phyloP scores from a whole-genome alignment of 53 echinoderm and acorn worm genomes.

The Hippasteria phrygiana region DNA sequence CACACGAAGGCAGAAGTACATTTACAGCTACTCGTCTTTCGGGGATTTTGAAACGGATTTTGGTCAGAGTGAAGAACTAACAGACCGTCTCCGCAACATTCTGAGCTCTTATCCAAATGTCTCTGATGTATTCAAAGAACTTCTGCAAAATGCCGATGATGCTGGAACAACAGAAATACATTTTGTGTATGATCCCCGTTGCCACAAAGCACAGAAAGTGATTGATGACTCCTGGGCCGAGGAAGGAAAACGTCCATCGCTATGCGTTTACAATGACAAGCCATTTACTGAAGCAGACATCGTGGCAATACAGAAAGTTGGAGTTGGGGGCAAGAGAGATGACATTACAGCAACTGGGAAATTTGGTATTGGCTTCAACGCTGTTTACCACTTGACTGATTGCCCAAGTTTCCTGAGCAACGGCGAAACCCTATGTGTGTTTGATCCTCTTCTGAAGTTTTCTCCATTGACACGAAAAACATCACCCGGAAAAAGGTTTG shows the following conservation, averaged over 20 bases:
- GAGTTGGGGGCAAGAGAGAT: constrained; percentile 83
- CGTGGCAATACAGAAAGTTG: constrained; percentile 86
- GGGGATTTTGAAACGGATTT: constrained; percentile 71
- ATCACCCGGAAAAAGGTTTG: constrained; percentile 69
- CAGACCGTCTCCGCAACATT: constrained; percentile 81
- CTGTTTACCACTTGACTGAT: constrained; percentile 94
- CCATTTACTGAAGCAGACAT: constrained; percentile 91
- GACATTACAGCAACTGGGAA: constrained; percentile 66
- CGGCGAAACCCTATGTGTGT: constrained; percentile 76
- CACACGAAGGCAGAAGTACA: constrained; percentile 57
- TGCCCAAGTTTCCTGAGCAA: constrained; percentile 87
- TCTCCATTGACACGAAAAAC: constrained; percentile 43
- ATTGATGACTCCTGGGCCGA: constrained; percentile 63
- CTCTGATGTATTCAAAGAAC: constrained; percentile 87
- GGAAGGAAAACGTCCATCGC: constrained; percentile 57
- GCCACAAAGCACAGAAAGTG: constrained; percentile 63
- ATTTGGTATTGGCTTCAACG: constrained; percentile 85
- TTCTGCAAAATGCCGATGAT: constrained; percentile 98
- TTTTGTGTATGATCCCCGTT: constrained; percentile 83
- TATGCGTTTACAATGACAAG: constrained; percentile 85
- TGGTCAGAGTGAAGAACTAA: constrained; percentile 88
- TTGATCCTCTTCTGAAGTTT: constrained; percentile 81
- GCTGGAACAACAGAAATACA: constrained; percentile 89
- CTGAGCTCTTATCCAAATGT: constrained; percentile 83
- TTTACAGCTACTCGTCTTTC: constrained; percentile 6